Base-by-base conservation (phyloP, 2,113 vertebrate genomes). In the Psophia crepitans region DNA sequence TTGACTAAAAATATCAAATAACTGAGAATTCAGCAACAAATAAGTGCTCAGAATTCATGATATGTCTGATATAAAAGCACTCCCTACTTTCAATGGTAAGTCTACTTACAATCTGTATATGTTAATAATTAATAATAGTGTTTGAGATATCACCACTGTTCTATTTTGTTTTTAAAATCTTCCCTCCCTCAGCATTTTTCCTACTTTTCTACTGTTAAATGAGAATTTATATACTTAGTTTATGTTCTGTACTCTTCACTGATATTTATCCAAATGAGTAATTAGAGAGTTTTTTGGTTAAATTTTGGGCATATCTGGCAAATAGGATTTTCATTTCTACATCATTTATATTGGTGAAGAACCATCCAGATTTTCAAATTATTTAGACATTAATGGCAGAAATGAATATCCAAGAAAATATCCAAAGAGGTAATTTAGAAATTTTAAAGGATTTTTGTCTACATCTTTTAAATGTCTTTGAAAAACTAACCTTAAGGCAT, bases 51-150 rank as follows among this genome's bases (percentile, higher is more conserved):
- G 30, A 79, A 73, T 39, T 69, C 33, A 12, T 33, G 11, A 37
- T 37, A 18, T 26, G n/a, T 53, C 46, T 70, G 41, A 70, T 71
- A 28, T 14, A 23, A 83, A 82, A 60, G 10, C 0, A 0, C 2
- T 77, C 5, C 24, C 6, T 2, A 0, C 33, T 87, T 88, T 27
- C 17, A 43, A 26, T 44, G 4, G 1, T 58, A 54, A 3, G 1
- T 66, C 21, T 90, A 51, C 19, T 39, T 90, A 54, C 1, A 60
- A 7, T n/a, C 30, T 69, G 17, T 1, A 2, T 43, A 24, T 32
- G 7, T 9, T 87, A 22, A 41, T 32, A 90, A 57, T n/a, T 37
- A 79, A 22, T 41, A 61, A 44, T 5, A 20, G 15, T 26, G 24
- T 64, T 79, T 76, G 21, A 73, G 24, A 73, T 60, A 56, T 19